Percentiles rank a stretch among this genome's conserved stretches.
Conservation (phyloP, 2,797 vertebrate genomes). For the Zalophus californianus region DNA sequence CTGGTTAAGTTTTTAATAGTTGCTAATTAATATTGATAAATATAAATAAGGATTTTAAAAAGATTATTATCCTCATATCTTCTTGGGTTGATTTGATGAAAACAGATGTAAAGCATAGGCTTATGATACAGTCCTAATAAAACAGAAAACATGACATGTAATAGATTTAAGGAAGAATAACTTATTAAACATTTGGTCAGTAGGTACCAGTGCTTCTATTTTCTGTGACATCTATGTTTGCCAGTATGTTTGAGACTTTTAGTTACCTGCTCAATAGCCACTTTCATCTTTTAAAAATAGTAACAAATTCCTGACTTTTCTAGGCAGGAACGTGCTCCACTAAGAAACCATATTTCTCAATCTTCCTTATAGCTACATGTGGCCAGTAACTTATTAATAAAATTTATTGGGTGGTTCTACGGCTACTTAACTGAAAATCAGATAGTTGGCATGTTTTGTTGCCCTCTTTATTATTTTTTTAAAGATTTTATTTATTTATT, state of each 20-base stretch:
- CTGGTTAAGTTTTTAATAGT: neutral
- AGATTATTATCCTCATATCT: neutral
- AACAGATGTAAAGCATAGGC: neutral
- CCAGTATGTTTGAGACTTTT: neutral
- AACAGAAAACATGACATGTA: neutral
- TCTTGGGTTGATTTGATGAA: constrained; percentile 4
- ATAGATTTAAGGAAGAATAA: neutral
- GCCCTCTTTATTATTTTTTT: neutral
- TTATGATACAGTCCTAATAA: neutral
- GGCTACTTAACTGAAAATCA: neutral
- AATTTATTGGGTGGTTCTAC: neutral
- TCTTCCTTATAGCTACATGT: neutral
- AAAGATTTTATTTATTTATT: no score
- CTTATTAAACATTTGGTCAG: neutral
- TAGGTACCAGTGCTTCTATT: neutral
- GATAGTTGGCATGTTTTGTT: neutral
- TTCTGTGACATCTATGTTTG: neutral
- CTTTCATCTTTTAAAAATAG: constrained; percentile 1
- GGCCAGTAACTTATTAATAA: neutral
- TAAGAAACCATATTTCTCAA: neutral
- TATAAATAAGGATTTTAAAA: neutral
- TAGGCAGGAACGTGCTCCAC: neutral
- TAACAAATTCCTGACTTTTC: neutral
- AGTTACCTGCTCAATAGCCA: neutral
- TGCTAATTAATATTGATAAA: neutral